These are phyloP conservation scores for Hippopotamus amphibius DNA, from an alignment of 2,113 vertebrate genomes.

Conservation along the genomic window DNA sequence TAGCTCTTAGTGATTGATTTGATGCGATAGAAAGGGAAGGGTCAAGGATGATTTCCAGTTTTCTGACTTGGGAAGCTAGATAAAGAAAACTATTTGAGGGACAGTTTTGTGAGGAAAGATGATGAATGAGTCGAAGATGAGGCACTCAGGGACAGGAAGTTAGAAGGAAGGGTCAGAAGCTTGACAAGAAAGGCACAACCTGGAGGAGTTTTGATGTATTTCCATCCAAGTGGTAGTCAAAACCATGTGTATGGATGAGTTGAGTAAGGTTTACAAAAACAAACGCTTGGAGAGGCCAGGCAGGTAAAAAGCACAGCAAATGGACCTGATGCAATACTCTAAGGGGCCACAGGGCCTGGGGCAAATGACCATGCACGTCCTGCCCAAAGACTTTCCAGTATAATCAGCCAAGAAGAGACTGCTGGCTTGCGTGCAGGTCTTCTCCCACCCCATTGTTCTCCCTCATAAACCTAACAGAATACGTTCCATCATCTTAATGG, in stretches of 20 bases:
- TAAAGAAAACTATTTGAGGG: not conserved
- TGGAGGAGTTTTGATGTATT: slow-evolving; percentile 33
- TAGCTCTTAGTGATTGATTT: not conserved
- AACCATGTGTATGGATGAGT: not conserved
- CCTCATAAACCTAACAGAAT: not conserved
- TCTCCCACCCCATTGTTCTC: not conserved
- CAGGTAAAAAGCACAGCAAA: not conserved
- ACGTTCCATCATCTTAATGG: not conserved
- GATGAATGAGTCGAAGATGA: not conserved
- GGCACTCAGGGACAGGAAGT: not conserved
- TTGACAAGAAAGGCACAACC: slow-evolving; percentile 1
- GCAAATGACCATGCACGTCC: not conserved
- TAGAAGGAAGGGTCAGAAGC: not conserved
- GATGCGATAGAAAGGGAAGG: not conserved
- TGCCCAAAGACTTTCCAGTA: not conserved
- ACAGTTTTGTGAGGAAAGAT: not conserved
- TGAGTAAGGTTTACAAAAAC: not conserved
- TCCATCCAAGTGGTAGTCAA: not conserved
- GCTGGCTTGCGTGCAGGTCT: not conserved
- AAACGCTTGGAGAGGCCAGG: not conserved
- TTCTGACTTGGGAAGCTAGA: slow-evolving; percentile 13
- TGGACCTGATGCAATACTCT: not conserved
- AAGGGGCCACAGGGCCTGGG: not conserved
- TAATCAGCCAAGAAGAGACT: not conserved
- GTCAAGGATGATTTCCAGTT: not conserved